Base-by-base conservation (phyloP, 2,113 vertebrate species). In the Centrocercus urophasianus region DNA sequence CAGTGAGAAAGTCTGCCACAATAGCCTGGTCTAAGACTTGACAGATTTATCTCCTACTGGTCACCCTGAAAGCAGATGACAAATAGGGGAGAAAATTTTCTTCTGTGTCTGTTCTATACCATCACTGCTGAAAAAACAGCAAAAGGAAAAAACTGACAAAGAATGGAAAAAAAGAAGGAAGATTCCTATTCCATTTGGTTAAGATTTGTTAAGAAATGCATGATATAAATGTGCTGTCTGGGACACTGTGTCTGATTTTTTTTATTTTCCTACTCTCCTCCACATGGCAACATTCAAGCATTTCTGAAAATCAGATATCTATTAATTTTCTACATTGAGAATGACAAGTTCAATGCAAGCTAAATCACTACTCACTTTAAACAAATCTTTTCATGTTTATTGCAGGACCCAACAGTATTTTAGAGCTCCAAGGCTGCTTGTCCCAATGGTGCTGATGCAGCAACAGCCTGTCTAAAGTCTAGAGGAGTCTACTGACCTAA, bases 181-280 rank as follows among this genome's bases (percentile, higher is more conserved):
- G 1, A 59, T 69, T 90, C 69, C 22, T 64, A 2, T n/a, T 81
- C 6, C 27, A 12, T 30, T 30, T 71, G 32, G 22, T 56, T 13
- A 64, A 69, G 52, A 27, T 0, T 57, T 32, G 67, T 50, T 24
- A 42, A 15, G 42, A 30, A 57, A 45, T 3, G 32, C 27, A 5
- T 4, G 5, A 34, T 8, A 6, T 2, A 8, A 2, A 1, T 13
- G 6, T 24, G 15, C n/a, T 64, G 38, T 11, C n/a, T 32, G 34
- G 13, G 52, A 36, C 30, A 50, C 1, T 0, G 60, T 14, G 34
- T 6, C 78, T 28, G 10, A 65, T 57, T 48, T 10, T n/a, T 27
- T 30, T 34, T 15, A 27, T 40, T 42, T 47, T 30, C 18, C 27
- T 47, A n/a, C 30, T 48, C 6, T 6, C 30, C 13, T 5, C 18